phyloP scores from a whole-genome alignment of 2,888 invertebrate species.

The Cataglyphis albicans region DNA sequence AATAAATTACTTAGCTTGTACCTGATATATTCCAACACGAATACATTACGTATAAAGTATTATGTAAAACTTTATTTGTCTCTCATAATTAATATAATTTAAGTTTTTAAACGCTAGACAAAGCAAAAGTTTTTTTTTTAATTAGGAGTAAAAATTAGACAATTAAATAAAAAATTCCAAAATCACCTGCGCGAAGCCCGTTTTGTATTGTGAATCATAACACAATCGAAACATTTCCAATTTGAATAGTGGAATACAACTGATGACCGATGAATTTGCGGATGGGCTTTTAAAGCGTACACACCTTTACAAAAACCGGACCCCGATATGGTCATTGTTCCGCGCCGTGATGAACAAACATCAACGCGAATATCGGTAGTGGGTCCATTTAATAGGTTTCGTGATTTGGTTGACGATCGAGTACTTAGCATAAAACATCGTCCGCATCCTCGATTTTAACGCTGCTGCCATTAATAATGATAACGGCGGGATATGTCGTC shows the following conservation, averaged over 20 bases:
- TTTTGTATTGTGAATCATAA: slow-evolving; percentile 8
- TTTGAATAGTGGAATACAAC: slow-evolving; percentile 66
- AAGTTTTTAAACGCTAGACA: too few relatives aligned
- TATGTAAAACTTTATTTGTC: background rate
- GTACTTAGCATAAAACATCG: slow-evolving; percentile 83
- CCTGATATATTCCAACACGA: too few relatives aligned
- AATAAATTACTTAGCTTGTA: background rate
- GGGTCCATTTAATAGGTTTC: slow-evolving; percentile 76
- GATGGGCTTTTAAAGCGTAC: slow-evolving; percentile 77
- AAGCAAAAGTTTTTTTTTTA: background rate
- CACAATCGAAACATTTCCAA: slow-evolving; percentile 28
- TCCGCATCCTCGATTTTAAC: slow-evolving; percentile 76
- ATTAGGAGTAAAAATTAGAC: background rate
- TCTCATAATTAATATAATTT: background rate
- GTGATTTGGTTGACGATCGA: slow-evolving; percentile 79
- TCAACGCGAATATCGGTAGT: slow-evolving; percentile 64
- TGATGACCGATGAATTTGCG: slow-evolving; percentile 58
- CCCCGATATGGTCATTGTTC: slow-evolving; percentile 57
- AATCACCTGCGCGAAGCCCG: slow-evolving; percentile 14
- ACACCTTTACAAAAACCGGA: slow-evolving; percentile 35
- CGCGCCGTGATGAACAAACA: slow-evolving; percentile 35
- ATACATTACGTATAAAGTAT: background rate
- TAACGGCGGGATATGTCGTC: slow-evolving; percentile 38
- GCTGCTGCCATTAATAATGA: slow-evolving; percentile 63
- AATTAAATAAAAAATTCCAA: background rate